Conservation (phyloP, 1,140 invertebrate species). For the Aplysia californica region DNA sequence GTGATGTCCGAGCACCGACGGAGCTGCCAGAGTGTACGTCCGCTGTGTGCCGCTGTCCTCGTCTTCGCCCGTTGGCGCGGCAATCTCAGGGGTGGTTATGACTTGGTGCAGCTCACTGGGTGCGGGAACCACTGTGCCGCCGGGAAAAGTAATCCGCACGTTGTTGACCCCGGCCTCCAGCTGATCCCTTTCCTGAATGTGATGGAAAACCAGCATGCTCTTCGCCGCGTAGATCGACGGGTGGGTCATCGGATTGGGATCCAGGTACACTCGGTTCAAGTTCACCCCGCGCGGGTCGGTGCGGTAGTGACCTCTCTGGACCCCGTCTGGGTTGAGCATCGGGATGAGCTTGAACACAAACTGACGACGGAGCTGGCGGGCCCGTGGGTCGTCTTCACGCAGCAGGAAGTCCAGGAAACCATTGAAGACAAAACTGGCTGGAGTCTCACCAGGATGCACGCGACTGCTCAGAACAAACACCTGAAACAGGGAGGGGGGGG, state of each 20-base stretch:
- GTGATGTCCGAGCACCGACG: conserved; percentile 20
- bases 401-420: conserved; percentile 68
- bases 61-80: neutral
- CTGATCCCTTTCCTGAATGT: conserved; percentile 54
- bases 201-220: conserved; percentile 66
- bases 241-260: conserved; percentile 61
- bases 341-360: conserved; percentile 96
- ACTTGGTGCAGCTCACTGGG: neutral
- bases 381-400: conserved; percentile 63
- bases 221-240: conserved; percentile 69
- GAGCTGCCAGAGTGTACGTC: neutral
- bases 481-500: conserved; percentile 35
- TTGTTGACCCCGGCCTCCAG: conserved; percentile 36
- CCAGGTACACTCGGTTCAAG: conserved; percentile 67
- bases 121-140: conserved; percentile 6
- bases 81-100: neutral
- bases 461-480: conserved; percentile 66
- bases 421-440: conserved; percentile 67
- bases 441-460: conserved; percentile 69
- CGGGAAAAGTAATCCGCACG: conserved; percentile 52
- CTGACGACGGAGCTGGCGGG: conserved; percentile 69
- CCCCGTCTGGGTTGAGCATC: conserved; percentile 93
- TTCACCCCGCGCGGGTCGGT: conserved; percentile 80
- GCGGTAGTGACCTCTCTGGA: conserved; percentile 88
- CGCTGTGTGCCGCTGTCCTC: neutral